Evolutionary conservation across 2,797 vertebrate species (phyloP), one percentile per base, ranked within the genome.

Genomic region (Euphonia xanthogaster): DNA sequence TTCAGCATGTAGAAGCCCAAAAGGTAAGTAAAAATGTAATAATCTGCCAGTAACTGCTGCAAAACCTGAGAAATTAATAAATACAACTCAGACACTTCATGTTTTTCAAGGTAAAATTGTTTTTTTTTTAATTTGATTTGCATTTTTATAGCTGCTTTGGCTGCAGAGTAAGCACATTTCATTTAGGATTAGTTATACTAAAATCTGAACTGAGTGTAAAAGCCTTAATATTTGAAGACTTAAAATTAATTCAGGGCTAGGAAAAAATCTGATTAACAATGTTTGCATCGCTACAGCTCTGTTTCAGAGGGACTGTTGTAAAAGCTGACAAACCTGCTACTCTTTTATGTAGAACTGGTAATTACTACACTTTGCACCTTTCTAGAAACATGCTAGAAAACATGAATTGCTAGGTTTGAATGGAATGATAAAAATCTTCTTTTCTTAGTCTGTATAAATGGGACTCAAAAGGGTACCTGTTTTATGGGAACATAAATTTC

Each of bases 161-260:
- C 15, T 35, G 44, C 7, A 13, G 13, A 94, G 60, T 54, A 88
- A 55, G 20, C 22, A 58, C 8, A 68, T 73, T 79, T 81, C 10
- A 66, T 44, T 92, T 47, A 83, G 39, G 20, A 58, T 70, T 44
- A 54, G 23, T 65, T 66, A 54, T 15, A 73, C 22, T 58, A 75
- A 39, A 84, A 61, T 39, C 35, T 57, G 21, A 24, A 61, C 12
- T 8, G 18, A 84, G 50, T 53, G 13, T 35, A 84, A 78, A 78
- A 78, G 45, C 53, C 88, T 83, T 83, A 82, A 87, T 87, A 82
- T 83, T 67, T 75, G 48, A 93, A 72, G 54, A 91, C 16, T 61
- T 57, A 48, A 53, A 75, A 68, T 67, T 79, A 88, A 57, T 53
- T 66, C 51, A 62, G 35, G 10, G 4, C 39, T 82, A 51, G 54